Evolutionary conservation across 53 echinoderm and acorn worm species (phyloP).

Genomic region (Paracentrotus lividus): DNA sequence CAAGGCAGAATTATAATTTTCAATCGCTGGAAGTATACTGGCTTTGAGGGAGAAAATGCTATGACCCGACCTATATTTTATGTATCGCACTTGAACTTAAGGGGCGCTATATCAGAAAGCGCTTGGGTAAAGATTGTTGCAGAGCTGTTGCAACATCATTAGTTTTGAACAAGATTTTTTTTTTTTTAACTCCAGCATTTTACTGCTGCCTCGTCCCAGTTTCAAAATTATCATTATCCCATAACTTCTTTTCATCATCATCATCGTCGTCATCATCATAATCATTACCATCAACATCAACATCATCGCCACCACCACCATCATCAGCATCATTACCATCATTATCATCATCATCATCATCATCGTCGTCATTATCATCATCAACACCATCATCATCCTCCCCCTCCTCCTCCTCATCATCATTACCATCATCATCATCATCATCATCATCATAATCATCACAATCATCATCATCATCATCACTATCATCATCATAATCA

Average conservation of each 20-base stretch:
- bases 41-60: not conserved
- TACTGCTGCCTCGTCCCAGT: not conserved
- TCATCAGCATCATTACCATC: not conserved
- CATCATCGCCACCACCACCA: not conserved
- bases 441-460: conserved; percentile 38
- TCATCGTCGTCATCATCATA: not conserved
- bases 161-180: too few species aligned
- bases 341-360: not conserved
- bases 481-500: not conserved
- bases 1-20: too few species aligned
- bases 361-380: not conserved
- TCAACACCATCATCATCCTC: not conserved
- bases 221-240: not conserved
- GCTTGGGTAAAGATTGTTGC: not conserved
- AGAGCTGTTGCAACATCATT: not conserved
- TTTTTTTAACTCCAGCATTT: too few species aligned
- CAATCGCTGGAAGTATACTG: not conserved
- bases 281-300: not conserved
- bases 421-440: not conserved
- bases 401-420: not conserved
- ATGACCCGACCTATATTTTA: not conserved
- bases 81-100: not conserved
- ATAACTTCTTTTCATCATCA: not conserved
- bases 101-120: not conserved
- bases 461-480: not conserved